phyloP scores from a whole-genome alignment of 1,140 invertebrate genomes.

The Drosophila navojoa region DNA sequence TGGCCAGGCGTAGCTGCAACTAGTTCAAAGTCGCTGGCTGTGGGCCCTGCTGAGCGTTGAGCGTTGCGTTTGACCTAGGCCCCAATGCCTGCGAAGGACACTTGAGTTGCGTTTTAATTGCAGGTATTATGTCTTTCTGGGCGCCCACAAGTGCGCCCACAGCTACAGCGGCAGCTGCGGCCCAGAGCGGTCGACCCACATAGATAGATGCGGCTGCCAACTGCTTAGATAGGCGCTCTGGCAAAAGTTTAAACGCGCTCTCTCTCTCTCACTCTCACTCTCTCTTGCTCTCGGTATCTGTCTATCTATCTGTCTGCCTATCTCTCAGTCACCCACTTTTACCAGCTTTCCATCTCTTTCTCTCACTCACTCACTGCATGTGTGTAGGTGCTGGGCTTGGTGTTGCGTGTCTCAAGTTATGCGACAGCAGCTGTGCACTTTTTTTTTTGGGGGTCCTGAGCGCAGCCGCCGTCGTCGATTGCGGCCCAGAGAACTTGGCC shows the following conservation, averaged over 20 bases:
- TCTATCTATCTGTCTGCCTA: background rate
- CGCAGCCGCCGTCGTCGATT: constrained; percentile 41
- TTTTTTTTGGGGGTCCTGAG: constrained; percentile 17
- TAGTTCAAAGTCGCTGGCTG: constrained; percentile 64
- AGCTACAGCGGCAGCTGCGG: constrained; percentile 1
- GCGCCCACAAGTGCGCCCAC: constrained; percentile 53
- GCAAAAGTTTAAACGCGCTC: background rate
- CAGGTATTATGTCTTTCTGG: constrained; percentile 79
- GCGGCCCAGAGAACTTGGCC: constrained; percentile 16
- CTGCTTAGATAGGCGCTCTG: constrained; percentile 34
- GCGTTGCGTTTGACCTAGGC: constrained; percentile 74
- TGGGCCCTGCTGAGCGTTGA: constrained; percentile 1
- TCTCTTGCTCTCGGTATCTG: constrained; percentile 17
- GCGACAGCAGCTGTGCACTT: constrained; percentile 59
- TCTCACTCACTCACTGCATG: constrained; percentile 35
- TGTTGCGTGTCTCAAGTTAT: constrained; percentile 52
- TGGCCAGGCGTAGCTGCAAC: constrained; percentile 32
- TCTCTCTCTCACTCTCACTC: constrained; percentile 11
- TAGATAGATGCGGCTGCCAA: constrained; percentile 41
- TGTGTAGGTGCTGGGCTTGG: constrained; percentile 13
- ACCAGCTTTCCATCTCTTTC: constrained; percentile 22
- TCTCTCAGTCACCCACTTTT: background rate
- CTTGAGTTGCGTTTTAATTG: constrained; percentile 79
- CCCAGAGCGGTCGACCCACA: constrained; percentile 38
- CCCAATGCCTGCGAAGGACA: constrained; percentile 75